Base-by-base conservation (phyloP, 2,797 vertebrate species). In the Xenentodon cancila region DNA sequence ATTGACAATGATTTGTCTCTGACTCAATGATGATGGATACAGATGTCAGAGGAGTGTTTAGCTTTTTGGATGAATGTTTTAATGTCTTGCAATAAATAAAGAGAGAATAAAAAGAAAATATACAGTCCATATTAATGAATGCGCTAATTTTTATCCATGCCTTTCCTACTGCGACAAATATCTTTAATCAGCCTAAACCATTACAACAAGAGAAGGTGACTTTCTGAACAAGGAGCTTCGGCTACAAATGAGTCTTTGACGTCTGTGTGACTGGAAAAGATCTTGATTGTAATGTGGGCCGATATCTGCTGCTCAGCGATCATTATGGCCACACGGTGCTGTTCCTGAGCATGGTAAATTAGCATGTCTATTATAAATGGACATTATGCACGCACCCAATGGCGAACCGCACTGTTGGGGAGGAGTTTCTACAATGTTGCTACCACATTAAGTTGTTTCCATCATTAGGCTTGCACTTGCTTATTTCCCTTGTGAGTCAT, bases 401-500 rank as follows among this genome's bases (percentile, higher is more conserved):
- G 42, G 77, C 82, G 79, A 84, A 82, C 79, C 60, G 68, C 71
- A 68, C 80, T 77, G 89, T 79, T 64, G 68, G 86, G 87, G 84
- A 90, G 87, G 85, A 82, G 77, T 81, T 85, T 76, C 76, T 84
- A 82, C 74, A 42, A 89, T 87, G 84, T 77, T 82, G 74, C 80
- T 18, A 64, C 87, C 88, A 85, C 84, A 90, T 91, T 89, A 90
- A 85, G 80, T 83, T 81, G 83, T 86, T 90, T 91, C 85, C 80
- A 89, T 92, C 88, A 90, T 87, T 87, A 91, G 83, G 73, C 76
- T 88, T 68, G 78, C 84, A 87, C 80, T 83, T 86, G 85, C 82
- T 91, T 91, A 91, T 92, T 92, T 91, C 88, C 91, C 91, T 53
- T 43, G 83, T 88, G 88, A 88, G 84, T 75, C 90, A 71, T 90